A percentile compares a stretch with the other conserved stretches of the same genome.
These are phyloP conservation scores for Pollachius pollachius DNA, from an alignment of 2,113 vertebrate species.

Conservation along the genomic window DNA sequence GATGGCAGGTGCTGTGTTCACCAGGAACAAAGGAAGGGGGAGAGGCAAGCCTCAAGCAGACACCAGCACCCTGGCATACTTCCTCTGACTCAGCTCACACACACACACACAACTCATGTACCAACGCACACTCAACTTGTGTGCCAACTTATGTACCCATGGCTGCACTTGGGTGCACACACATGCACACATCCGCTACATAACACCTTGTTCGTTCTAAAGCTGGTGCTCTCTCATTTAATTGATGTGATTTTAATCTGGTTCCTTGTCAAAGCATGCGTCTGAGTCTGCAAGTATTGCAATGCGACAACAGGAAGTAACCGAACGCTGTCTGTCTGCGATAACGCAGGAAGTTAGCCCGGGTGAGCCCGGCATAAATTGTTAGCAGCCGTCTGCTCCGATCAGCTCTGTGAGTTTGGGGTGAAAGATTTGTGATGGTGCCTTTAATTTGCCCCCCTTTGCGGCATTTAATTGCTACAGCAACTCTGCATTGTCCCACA, in stretches of 20 bases:
- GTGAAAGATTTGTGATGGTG: neutral
- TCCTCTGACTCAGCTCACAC: too few relatives aligned
- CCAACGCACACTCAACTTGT: too few relatives aligned
- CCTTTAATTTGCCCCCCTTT: neutral
- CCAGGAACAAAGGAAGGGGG: constrained; percentile 27
- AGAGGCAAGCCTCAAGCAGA: constrained; percentile 4
- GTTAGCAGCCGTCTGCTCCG: too few relatives aligned
- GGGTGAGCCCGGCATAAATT: constrained; percentile 3
- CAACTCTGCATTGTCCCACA: neutral
- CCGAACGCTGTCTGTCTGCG: neutral
- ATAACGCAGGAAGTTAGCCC: too few relatives aligned
- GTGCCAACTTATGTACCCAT: neutral
- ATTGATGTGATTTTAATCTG: constrained; percentile 53
- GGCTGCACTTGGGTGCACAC: neutral
- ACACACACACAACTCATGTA: too few relatives aligned
- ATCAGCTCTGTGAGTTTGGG: neutral
- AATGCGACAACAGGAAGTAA: constrained; percentile 6
- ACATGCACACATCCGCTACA: constrained; percentile 4
- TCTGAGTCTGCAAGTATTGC: constrained; percentile 41
- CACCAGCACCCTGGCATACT: constrained; percentile 8
- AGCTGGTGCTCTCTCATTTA: constrained; percentile 22
- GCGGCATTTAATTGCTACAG: neutral
- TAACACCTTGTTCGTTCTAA: constrained; percentile 3
- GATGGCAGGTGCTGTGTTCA: constrained; percentile 26
- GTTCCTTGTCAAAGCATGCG: neutral